phyloP scores from a whole-genome alignment of 2,113 vertebrate genomes.

The Falco punctatus region DNA sequence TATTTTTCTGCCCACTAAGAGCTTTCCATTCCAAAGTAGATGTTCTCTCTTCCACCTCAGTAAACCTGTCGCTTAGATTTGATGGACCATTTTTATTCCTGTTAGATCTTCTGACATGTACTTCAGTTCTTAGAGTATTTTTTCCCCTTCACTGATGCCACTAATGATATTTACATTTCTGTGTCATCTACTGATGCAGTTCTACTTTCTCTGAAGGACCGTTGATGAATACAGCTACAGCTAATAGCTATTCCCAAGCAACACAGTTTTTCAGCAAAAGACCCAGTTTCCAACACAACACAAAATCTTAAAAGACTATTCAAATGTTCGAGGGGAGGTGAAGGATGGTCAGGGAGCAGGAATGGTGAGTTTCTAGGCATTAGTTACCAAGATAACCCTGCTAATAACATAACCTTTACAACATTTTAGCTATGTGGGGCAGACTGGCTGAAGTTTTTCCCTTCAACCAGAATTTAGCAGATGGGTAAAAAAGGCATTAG shows the following conservation, averaged over 20 bases:
- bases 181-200: background rate
- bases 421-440: background rate
- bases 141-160: background rate
- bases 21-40: background rate
- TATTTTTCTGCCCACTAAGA: constrained; percentile 34
- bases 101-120: constrained; percentile 35
- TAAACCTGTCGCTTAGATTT: constrained; percentile 36
- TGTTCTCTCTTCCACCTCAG: constrained; percentile 41
- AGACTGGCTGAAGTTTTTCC: background rate
- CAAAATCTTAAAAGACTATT: background rate
- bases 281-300: background rate
- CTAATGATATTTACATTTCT: constrained; percentile 21
- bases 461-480: background rate
- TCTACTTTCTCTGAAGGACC: background rate
- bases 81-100: constrained; percentile 30
- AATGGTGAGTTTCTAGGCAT: background rate
- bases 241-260: constrained; percentile 5
- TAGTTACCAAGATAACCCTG: background rate
- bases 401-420: background rate
- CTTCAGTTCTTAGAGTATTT: background rate
- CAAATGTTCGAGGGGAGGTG: background rate
- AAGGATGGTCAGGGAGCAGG: background rate
- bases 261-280: background rate
- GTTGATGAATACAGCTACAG: background rate
- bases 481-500: background rate